phyloP scores from a whole-genome alignment of 1,140 invertebrate genomes.

The Halictus rubicundus region DNA sequence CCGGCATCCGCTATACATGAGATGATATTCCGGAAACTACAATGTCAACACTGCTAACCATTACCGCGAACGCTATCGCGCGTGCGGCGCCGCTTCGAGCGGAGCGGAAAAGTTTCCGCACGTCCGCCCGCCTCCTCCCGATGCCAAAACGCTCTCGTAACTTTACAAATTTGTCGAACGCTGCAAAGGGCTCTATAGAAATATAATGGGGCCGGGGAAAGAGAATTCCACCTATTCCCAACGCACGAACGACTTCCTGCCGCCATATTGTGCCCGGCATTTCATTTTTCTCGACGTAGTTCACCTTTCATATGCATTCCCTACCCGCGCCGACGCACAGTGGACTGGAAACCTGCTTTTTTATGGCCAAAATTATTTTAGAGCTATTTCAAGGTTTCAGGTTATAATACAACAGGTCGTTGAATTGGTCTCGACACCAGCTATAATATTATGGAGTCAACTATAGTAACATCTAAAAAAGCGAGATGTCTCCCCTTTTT shows the following conservation, averaged over 20 bases:
- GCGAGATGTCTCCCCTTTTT: too few relatives aligned
- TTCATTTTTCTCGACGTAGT: neutral
- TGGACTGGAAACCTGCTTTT: too few relatives aligned
- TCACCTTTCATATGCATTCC: neutral
- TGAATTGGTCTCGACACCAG: too few relatives aligned
- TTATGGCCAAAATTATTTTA: too few relatives aligned
- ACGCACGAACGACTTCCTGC: neutral
- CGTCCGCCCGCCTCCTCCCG: neutral
- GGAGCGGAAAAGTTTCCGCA: neutral
- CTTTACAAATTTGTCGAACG: constrained; percentile 18
- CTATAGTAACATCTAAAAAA: too few relatives aligned
- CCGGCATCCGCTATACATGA: constrained; percentile 33
- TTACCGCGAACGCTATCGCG: neutral
- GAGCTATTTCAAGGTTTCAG: too few relatives aligned
- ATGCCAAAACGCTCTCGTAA: neutral
- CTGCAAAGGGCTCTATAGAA: neutral
- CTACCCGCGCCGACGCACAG: neutral
- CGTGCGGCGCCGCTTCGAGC: neutral
- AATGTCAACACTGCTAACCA: constrained; percentile 23
- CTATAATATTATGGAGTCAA: too few relatives aligned
- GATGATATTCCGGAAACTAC: constrained; percentile 21
- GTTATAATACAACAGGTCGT: too few relatives aligned
- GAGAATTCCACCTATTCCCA: too few relatives aligned
- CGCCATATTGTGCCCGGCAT: neutral
- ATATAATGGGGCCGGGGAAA: neutral